Conservation (phyloP, 2,797 vertebrate species). For the Anabacerthia variegaticeps region DNA sequence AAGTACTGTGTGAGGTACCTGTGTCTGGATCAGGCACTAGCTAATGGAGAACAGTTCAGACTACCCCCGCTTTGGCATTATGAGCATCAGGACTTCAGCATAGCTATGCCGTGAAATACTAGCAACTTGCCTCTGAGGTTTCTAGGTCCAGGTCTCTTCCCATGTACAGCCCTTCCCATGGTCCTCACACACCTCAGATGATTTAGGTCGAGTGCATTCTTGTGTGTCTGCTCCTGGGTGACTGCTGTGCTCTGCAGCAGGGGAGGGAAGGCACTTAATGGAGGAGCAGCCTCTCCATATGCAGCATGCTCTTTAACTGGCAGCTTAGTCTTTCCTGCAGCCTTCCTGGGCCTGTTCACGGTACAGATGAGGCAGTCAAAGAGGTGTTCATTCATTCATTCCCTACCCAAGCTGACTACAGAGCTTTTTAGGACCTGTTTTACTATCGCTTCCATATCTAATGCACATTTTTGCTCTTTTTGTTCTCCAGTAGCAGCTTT, state of each 20-base stretch:
- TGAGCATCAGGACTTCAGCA: background rate
- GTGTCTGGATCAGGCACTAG: background rate
- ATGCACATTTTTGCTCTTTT: background rate
- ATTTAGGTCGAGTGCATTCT: background rate
- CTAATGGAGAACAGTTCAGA: background rate
- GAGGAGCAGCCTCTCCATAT: background rate
- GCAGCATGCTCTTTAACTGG: background rate
- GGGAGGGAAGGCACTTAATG: background rate
- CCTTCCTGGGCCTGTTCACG: background rate
- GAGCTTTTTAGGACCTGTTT: background rate
- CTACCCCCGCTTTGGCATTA: rapidly evolving
- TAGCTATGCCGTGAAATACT: background rate
- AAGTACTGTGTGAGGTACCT: background rate
- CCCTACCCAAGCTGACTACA: background rate
- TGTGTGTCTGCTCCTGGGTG: background rate
- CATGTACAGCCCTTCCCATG: background rate
- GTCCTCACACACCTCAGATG: background rate
- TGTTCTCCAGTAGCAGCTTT: background rate
- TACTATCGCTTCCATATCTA: background rate
- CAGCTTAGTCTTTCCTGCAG: background rate
- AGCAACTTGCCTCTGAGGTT: background rate
- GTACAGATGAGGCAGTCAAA: background rate
- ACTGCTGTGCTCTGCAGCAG: background rate
- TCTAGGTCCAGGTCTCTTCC: background rate
- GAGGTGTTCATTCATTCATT: background rate